Evolutionary conservation across 2,113 vertebrate species (phyloP).

Genomic region (Pantherophis guttatus): DNA sequence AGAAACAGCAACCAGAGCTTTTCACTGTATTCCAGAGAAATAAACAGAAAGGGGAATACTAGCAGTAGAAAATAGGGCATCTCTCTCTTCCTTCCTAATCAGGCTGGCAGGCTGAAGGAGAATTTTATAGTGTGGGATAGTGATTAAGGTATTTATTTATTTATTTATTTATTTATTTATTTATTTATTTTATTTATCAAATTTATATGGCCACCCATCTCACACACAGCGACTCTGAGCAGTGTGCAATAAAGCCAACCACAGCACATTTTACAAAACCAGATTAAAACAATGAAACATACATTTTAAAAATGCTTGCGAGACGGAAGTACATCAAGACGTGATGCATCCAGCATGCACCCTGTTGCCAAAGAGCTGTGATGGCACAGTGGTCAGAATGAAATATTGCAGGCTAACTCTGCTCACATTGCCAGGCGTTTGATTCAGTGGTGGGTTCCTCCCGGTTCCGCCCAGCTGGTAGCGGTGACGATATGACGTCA

Average conservation of each 20-base stretch:
- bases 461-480: no score
- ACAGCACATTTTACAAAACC: neutral
- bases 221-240: neutral
- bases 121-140: neutral
- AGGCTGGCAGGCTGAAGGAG: neutral
- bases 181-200: neutral
- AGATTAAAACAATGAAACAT: neutral
- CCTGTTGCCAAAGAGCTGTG: neutral
- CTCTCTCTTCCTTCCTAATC: neutral
- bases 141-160: neutral
- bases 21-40: neutral
- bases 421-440: neutral
- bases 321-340: neutral
- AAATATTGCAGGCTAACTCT: neutral
- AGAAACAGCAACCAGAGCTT: neutral
- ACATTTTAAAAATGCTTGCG: neutral
- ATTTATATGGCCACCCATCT: neutral
- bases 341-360: neutral
- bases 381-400: neutral
- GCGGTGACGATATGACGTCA: no score
- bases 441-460: neutral
- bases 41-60: neutral
- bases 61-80: neutral
- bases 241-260: neutral
- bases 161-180: no score